Base-by-base conservation (phyloP, 1,140 invertebrate species). In the Galleria mellonella region DNA sequence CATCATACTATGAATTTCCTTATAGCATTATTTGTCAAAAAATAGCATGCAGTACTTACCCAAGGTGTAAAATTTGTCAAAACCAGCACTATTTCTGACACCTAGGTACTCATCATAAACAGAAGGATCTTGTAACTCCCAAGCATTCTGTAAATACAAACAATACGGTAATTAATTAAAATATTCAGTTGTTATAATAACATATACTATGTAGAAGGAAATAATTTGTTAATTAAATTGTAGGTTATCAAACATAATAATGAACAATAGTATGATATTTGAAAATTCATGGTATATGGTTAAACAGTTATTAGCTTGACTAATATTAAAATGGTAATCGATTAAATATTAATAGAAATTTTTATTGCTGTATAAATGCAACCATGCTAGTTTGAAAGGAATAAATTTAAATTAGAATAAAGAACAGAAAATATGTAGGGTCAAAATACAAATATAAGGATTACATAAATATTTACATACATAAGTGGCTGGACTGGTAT, bases 21-120 rank as follows among this genome's bases (percentile, higher is more conserved):
- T n/a, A n/a, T n/a, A n/a, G n/a, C n/a, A n/a, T n/a, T n/a, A n/a
- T n/a, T 30, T 9, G 17, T 23, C 17, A 23, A 23, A 3, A 23
- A 23, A 23, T 23, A n/a, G 17, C 53, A 56, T 52, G 52, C 51
- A 55, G 28, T n/a, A 82, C 81, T 83, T 41, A 83, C 86, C 86
- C 38, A 87, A 87, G 27, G 84, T 83, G 41, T 89, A 72, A 63
- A 88, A 88, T 65, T 88, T 89, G 53, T 91, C 89, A 51, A 91
- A 86, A 28, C 89, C 89, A 9, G 86, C 78, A 62, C 83, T 88
- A 38, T 89, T 90, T 63, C 83, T 79, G 10, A 89, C 70, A 62
- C 88, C 87, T 54, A 86, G 61, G 47, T 75, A 72, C 13, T 71
- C 72, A 42, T 81, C 73, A 60, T 35, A 47, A 11, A 17, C 23